A percentile compares a stretch with the other conserved stretches of the same genome.
phyloP scores from a whole-genome alignment of 2,888 invertebrate species.

The Cerastoderma edule region DNA sequence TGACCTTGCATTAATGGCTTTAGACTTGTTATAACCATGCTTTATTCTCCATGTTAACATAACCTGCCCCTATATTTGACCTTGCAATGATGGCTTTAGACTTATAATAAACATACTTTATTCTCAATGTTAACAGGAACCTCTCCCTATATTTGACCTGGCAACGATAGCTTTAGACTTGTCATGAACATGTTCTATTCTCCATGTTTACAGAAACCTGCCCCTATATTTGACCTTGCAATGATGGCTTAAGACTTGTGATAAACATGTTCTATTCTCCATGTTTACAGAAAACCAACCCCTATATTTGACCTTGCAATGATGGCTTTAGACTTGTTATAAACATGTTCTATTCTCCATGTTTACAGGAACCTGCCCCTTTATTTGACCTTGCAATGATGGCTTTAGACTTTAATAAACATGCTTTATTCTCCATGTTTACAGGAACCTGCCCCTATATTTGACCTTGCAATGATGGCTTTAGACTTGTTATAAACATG shows the following conservation, averaged over 20 bases:
- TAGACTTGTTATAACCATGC: no score
- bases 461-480: slow-evolving; percentile 90
- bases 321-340: slow-evolving; percentile 90
- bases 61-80: no score
- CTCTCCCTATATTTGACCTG: no score
- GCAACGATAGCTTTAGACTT: no score
- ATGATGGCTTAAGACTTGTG: slow-evolving; percentile 91
- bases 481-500: no score
- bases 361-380: slow-evolving; percentile 87
- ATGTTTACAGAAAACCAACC: slow-evolving; percentile 86
- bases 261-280: not conserved
- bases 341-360: no score
- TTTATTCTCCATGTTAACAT: no score
- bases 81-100: no score
- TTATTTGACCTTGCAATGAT: slow-evolving; percentile 90
- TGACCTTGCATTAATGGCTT: no score
- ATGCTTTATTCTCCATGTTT: not conserved
- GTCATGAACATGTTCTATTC: no score
- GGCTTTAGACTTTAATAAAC: slow-evolving; percentile 90
- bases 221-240: slow-evolving; percentile 90
- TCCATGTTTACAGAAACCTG: slow-evolving; percentile 86
- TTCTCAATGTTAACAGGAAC: not conserved
- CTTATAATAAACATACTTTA: not conserved
- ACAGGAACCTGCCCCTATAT: slow-evolving; percentile 88
- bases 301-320: slow-evolving; percentile 89